Base-by-base conservation (phyloP, 2,113 vertebrate genomes). In the Notarius quadriscutis region DNA sequence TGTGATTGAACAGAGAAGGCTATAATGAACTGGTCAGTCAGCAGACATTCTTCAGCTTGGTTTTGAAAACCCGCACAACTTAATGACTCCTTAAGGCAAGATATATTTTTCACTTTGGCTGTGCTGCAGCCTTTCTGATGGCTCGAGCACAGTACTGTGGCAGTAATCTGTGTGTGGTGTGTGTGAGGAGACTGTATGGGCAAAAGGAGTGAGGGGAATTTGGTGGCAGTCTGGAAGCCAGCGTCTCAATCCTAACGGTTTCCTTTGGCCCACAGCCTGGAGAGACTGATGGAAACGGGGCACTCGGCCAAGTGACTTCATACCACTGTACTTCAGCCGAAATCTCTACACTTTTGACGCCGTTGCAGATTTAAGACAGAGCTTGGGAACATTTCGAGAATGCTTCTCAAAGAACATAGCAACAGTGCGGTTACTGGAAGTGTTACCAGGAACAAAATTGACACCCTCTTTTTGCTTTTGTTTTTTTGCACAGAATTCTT, bases 271-370 rank as follows among this genome's bases (percentile, higher is more conserved):
- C 89, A 92, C 88, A 92, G 95, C 95, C 94, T 95, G 94, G 94
- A 93, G 94, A 89, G 92, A 90, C 90, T 90, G 94, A 94, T 95
- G 96, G 95, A 97, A 96, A 95, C 91, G 90, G 95, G 87, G 96
- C 96, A 88, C 84, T 60, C n/a, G 83, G 93, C 96, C 96, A 97
- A 94, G 92, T 93, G 93, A 96, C 95, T 96, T 95, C 94, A 94
- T 91, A 94, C 90, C 91, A 89, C 86, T 88, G 90, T 91, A 83
- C 87, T 93, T 93, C 93, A 90, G 91, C 91, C 87, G 72, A 86
- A 88, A 90, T 89, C 27, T 84, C 83, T n/a, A 84, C 86, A 85
- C 89, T 82, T 77, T 51, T 25, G 48, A 92, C 51, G 74, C 63
- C 57, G 75, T 48, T 30, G 27, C 77, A 51, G 69, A 62, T 88